Evolutionary conservation across 2,888 invertebrate genomes (phyloP), one percentile per base, ranked within the genome.

Genomic region (Maniola hyperantus): DNA sequence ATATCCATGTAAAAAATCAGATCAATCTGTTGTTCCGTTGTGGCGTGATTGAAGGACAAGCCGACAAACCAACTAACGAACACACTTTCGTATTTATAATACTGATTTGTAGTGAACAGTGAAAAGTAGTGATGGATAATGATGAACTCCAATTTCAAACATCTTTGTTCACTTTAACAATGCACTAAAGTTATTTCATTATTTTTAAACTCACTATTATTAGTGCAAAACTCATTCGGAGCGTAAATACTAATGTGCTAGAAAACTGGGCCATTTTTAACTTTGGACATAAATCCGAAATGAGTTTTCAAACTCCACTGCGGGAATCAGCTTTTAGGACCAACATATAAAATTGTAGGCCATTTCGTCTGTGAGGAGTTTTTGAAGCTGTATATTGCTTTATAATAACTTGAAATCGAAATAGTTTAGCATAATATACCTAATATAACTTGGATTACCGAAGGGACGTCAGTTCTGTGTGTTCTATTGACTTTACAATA

Each of bases 271-370:
- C 46, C 66, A 57, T 71, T 71, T 71, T 68, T 69, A 71, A 71
- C 70, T 71, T 71, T 66, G 55, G 67, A 67, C 70, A 70, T 70
- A 71, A 70, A 71, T 70, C 67, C 66, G 67, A 71, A 71, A 71
- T 67, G 67, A 70, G 70, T 68, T 68, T 69, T 66, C 64, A 62
- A 68, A 68, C 68, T 66, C 58, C 64, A 64, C 64, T 71, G 68
- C 64, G 63, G 60, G 54, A 68, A 67, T 63, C 68, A 57, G 67
- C 46, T 68, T 60, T 66, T 60, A 54, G 55, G 18, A 44, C 50
- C 53, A 64, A 65, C 67, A 62, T 51, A 64, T 64, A 62, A 53
- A 62, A 69, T 61, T 53, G 57, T 69, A 64, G 57, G 55, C 46
- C 67, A 67, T 66, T 69, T 57, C 53, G 55, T 36, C 44, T 26